Conservation (phyloP, 2,113 vertebrate species). For the Gymnogyps californianus region DNA sequence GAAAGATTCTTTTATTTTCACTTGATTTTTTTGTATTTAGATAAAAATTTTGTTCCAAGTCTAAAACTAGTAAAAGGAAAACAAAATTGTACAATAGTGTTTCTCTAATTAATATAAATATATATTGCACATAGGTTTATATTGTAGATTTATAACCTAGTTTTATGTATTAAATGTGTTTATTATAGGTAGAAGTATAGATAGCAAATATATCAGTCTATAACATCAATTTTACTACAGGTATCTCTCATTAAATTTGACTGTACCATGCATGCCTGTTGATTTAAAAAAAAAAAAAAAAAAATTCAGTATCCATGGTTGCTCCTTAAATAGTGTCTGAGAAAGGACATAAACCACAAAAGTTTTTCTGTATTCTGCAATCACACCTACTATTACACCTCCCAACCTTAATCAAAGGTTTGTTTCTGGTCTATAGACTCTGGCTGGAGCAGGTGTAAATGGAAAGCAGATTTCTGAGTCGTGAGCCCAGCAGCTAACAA, state of each 20-base stretch:
- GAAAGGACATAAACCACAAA: background rate
- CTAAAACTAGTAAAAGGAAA: background rate
- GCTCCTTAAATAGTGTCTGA: background rate
- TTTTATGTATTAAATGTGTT: background rate
- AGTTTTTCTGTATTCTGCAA: background rate
- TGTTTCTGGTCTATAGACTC: background rate
- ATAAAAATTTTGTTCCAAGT: background rate
- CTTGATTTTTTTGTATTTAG: background rate
- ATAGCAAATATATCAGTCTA: background rate
- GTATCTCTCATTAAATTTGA: background rate
- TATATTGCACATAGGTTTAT: background rate
- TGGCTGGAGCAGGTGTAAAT: constrained; percentile 43
- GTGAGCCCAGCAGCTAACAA: constrained; percentile 15
- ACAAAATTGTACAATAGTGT: background rate
- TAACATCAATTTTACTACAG: background rate
- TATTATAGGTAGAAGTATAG: background rate
- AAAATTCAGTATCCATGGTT: background rate
- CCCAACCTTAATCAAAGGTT: background rate
- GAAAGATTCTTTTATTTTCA: background rate
- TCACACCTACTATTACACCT: background rate
- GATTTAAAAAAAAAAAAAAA: background rate
- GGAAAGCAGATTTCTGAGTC: constrained; percentile 26
- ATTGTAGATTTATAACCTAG: background rate
- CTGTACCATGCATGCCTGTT: background rate
- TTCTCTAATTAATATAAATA: background rate